Conservation (phyloP, 2,113 vertebrate species). For the Dinomys branickii region DNA sequence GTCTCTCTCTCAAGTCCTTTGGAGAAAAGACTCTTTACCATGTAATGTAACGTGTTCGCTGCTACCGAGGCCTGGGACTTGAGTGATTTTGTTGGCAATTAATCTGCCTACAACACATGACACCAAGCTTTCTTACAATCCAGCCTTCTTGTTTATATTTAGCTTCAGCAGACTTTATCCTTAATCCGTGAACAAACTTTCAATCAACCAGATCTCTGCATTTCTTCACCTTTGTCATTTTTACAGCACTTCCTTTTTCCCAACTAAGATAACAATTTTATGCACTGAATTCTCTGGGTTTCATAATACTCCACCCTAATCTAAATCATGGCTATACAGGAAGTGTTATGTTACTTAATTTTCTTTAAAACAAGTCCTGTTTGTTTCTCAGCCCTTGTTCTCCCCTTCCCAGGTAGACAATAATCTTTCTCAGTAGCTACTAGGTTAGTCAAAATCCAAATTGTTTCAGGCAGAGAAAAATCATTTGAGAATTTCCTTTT, state of each 20-base stretch:
- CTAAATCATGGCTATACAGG: background rate
- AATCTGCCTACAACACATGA: background rate
- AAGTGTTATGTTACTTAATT: background rate
- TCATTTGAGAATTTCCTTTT: background rate
- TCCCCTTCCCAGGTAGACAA: background rate
- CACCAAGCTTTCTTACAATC: background rate
- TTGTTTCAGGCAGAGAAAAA: background rate
- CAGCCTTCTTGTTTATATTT: background rate
- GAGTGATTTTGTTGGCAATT: background rate
- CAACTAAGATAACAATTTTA: background rate
- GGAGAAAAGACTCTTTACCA: background rate
- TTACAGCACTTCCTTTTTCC: background rate
- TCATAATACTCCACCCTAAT: background rate
- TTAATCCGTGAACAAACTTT: background rate
- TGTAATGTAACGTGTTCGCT: background rate
- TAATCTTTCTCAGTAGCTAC: background rate
- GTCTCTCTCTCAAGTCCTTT: background rate
- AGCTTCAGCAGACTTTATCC: background rate
- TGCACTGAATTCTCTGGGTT: background rate
- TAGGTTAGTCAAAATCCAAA: background rate
- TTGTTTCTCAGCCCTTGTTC: background rate
- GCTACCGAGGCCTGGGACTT: background rate
- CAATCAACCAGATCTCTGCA: background rate
- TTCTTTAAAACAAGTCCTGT: background rate
- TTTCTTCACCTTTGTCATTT: constrained; percentile 6